Evolutionary conservation across 2,113 vertebrate genomes (phyloP).

Genomic region (Scolopax mira): DNA sequence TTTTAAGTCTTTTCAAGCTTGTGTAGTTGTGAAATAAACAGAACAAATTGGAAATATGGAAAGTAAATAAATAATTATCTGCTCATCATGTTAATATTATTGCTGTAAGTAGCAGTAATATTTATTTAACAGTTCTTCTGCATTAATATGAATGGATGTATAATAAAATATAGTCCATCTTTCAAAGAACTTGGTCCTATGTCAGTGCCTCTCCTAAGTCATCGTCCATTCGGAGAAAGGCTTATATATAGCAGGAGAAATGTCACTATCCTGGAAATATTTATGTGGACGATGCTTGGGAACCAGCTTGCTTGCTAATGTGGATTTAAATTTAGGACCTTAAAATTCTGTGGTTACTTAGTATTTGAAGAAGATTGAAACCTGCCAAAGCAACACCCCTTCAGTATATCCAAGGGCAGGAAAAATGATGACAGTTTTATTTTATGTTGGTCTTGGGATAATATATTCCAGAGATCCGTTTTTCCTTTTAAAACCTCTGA

Average conservation of each 20-base stretch:
- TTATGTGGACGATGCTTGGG: background rate
- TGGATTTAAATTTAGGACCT: background rate
- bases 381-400: background rate
- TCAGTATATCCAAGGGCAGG: background rate
- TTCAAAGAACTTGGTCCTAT: background rate
- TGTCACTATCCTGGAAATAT: background rate
- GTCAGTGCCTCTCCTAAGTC: background rate
- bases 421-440: background rate
- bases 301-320: background rate
- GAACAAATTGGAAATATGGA: conserved; percentile 10
- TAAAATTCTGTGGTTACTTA: background rate
- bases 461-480: background rate
- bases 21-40: conserved; percentile 1
- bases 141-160: background rate
- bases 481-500: background rate
- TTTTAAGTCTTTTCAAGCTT: conserved; percentile 4
- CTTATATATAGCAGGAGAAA: background rate
- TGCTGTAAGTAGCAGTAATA: background rate
- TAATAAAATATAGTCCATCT: background rate
- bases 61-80: conserved; percentile 20
- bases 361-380: background rate
- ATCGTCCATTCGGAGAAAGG: background rate
- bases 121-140: background rate
- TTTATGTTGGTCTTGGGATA: background rate
- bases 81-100: background rate